Evolutionary conservation across 1,140 invertebrate genomes (phyloP).

Genomic region (Lerema accius): DNA sequence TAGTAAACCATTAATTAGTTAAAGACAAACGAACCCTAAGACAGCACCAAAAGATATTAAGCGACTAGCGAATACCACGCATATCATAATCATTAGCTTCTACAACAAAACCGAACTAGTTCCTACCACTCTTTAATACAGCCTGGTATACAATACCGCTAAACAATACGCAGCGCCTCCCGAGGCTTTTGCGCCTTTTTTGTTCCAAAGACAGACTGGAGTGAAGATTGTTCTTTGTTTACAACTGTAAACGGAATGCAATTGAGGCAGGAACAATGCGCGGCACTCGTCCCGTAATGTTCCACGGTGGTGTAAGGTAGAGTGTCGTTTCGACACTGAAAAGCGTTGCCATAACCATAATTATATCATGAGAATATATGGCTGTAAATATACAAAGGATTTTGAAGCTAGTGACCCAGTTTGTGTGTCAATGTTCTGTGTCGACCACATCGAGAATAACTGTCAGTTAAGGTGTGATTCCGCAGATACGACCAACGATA

Average conservation of each 20-base stretch:
- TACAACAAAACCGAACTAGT: neutral
- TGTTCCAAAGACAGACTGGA: constrained; percentile 16
- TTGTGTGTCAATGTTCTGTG: no score
- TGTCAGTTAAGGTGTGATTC: no score
- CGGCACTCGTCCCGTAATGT: constrained; percentile 20
- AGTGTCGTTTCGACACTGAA: constrained; percentile 15
- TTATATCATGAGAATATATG: neutral
- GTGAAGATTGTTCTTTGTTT: constrained; percentile 23
- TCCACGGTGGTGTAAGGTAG: constrained; percentile 7
- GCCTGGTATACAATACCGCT: neutral
- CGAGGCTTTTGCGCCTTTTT: constrained; percentile 8
- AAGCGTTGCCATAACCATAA: neutral
- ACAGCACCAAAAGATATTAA: no score
- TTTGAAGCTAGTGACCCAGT: constrained; percentile 2
- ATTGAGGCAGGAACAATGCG: constrained; percentile 13
- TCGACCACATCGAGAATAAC: no score
- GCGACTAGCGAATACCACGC: no score
- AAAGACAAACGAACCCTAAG: no score
- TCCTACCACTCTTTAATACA: neutral
- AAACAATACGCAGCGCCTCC: constrained; percentile 1
- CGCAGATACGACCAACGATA: no score
- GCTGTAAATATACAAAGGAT: neutral
- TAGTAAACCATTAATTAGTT: no score
- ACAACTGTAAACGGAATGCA: constrained; percentile 21
- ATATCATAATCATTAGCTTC: no score